Percentiles rank a stretch among this genome's conserved stretches.
Evolutionary conservation across 2,888 invertebrate genomes (phyloP).

Genomic region (Chaetogeoica ovagalla): DNA sequence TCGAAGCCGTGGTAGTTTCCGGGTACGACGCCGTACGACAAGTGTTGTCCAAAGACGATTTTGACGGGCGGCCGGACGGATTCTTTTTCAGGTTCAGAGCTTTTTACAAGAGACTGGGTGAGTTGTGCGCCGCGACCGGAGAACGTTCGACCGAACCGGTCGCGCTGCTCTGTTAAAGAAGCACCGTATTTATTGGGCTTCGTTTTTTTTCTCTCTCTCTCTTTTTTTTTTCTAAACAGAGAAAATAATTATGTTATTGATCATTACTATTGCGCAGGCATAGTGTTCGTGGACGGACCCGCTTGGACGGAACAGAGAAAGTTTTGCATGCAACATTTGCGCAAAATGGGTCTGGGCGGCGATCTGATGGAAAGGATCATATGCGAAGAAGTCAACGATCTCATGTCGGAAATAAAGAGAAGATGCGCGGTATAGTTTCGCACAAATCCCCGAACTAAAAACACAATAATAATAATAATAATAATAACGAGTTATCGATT

Average conservation of each 20-base stretch:
- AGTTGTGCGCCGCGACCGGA: slow-evolving; percentile 54
- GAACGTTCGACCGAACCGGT: too few species aligned
- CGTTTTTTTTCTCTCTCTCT: too few species aligned
- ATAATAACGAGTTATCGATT: too few species aligned
- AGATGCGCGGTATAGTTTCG: slow-evolving; percentile 33
- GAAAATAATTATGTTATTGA: too few species aligned
- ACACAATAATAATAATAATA: too few species aligned
- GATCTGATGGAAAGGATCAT: slow-evolving; percentile 67
- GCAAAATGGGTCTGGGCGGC: slow-evolving; percentile 68
- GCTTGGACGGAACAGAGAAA: slow-evolving; percentile 70
- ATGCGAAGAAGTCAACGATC: slow-evolving; percentile 63
- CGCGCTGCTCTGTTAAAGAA: too few species aligned
- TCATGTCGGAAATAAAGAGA: slow-evolving; percentile 57
- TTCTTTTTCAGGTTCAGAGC: slow-evolving; percentile 71
- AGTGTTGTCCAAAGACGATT: slow-evolving; percentile 67
- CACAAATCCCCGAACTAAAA: too few species aligned
- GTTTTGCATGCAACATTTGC: slow-evolving; percentile 69
- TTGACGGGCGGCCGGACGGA: slow-evolving; percentile 72
- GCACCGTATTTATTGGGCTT: too few species aligned
- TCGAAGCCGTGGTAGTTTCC: slow-evolving; percentile 67
- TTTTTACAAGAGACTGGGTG: slow-evolving; percentile 70
- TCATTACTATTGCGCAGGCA: slow-evolving; percentile 58
- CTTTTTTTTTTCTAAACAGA: too few species aligned
- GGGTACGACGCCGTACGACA: slow-evolving; percentile 68
- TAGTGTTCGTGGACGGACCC: slow-evolving; percentile 71